Evolutionary conservation across 2,888 invertebrate genomes (phyloP).

Genomic region (Penaeus monodon): DNA sequence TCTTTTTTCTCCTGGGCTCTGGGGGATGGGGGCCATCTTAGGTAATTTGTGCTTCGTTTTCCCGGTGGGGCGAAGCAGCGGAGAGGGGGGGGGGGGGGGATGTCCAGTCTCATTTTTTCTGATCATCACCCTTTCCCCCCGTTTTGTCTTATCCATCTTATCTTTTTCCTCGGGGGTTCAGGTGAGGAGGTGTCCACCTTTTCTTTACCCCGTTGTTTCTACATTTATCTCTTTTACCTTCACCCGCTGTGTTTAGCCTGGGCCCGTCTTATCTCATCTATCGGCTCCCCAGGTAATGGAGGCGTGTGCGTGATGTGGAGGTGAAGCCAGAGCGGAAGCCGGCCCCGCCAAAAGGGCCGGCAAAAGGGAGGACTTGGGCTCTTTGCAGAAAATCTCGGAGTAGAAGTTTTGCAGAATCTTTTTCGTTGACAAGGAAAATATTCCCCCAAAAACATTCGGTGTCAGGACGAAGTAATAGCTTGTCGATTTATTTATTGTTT

Average conservation of each 20-base stretch:
- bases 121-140: too few relatives aligned
- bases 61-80: too few relatives aligned
- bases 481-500: background rate
- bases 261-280: too few relatives aligned
- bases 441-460: slow-evolving; percentile 80
- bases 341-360: slow-evolving; percentile 77
- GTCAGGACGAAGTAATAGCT: slow-evolving; percentile 78
- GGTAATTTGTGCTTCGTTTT: too few relatives aligned
- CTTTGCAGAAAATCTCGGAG: slow-evolving; percentile 85
- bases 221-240: background rate
- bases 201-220: too few relatives aligned
- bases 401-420: slow-evolving; percentile 81
- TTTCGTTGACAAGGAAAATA: slow-evolving; percentile 88
- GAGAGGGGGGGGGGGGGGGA: too few relatives aligned
- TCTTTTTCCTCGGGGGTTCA: background rate
- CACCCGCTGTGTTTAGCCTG: too few relatives aligned
- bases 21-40: too few relatives aligned
- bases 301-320: slow-evolving; percentile 75
- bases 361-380: slow-evolving; percentile 84
- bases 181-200: too few relatives aligned
- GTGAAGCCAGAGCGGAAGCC: slow-evolving; percentile 83
- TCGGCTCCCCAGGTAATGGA: slow-evolving; percentile 60
- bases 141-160: background rate
- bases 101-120: too few relatives aligned
- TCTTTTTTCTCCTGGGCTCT: too few relatives aligned